A percentile compares a stretch with the other conserved stretches of the same genome.
Conservation (phyloP, 2,113 vertebrate species). For the Pan paniscus region DNA sequence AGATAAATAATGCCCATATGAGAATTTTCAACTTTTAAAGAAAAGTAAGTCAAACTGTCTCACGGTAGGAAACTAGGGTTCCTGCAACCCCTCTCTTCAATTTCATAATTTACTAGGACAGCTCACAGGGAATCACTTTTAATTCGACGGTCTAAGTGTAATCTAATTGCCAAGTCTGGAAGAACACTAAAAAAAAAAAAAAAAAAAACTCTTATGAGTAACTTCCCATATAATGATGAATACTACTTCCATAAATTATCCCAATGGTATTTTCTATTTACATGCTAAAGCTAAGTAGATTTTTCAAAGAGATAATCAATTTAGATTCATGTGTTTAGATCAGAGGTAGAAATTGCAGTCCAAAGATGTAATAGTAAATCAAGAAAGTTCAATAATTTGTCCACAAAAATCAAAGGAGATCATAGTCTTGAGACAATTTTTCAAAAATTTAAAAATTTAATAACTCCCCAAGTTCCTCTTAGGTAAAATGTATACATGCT, state of each 20-base stretch:
- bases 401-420: neutral
- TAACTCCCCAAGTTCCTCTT: neutral
- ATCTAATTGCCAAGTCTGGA: neutral
- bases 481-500: neutral
- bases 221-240: neutral
- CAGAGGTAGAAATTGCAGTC: neutral
- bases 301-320: neutral
- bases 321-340: neutral
- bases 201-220: neutral
- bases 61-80: too few species aligned
- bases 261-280: neutral
- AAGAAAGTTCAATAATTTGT: conserved; percentile 4
- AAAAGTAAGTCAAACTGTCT: conserved; percentile 3
- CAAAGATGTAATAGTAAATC: neutral
- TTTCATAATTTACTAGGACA: too few species aligned
- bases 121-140: neutral
- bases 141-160: neutral
- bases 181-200: neutral
- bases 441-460: neutral
- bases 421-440: neutral
- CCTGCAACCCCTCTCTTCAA: too few species aligned
- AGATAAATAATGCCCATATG: neutral
- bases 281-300: neutral
- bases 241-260: neutral
- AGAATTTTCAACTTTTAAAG: neutral